Base-by-base conservation (phyloP, 2,113 vertebrate genomes). In the Indicator maculatus region DNA sequence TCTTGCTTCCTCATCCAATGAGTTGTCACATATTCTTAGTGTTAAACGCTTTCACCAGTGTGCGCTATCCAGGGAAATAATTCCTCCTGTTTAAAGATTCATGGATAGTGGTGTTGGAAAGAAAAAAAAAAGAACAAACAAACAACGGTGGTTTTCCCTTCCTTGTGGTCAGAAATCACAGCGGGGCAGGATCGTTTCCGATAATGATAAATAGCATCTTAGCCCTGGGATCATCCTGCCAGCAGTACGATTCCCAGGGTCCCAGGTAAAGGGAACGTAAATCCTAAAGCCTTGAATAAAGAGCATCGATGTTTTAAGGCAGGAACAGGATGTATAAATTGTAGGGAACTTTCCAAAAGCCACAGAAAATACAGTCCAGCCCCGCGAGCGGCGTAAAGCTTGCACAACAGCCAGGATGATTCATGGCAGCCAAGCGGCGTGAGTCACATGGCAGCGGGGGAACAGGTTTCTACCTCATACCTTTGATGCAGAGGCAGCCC, bases 41-140 rank as follows among this genome's bases (percentile, higher is more conserved):
- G 50, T 91, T 95, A 96, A 95, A 96, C 1, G 20, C 84, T 86
- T 94, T 96, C 93, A 76, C 28, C 56, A 59, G 3, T 5, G 5
- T 1, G 0, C 2, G 11, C 75, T 53, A 78, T 72, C 90, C 3
- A 2, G 56, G 50, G 66, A 89, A 95, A 93, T 55, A 81, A 81
- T 93, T 94, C 65, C 60, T 91, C 76, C 78, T 95, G 61, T 82
- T 96, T 95, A 95, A 94, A 96, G 93, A 93, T 96, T 96, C 95
- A 92, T 89, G 82, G 86, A 65, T 70, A 83, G 44, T 50, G 73
- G 78, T 71, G 60, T 47, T 74, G 58, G 82, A 91, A 79, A 90
- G 27, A 83, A 92, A 93, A 72, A 2, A 41, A 64, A 60, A 6
- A 17, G 5, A 44, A 44, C 47, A 47, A 47, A 9, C 11, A 47